Evolutionary conservation across 2,113 vertebrate genomes (phyloP).

Genomic region (Melanocharis versteri): DNA sequence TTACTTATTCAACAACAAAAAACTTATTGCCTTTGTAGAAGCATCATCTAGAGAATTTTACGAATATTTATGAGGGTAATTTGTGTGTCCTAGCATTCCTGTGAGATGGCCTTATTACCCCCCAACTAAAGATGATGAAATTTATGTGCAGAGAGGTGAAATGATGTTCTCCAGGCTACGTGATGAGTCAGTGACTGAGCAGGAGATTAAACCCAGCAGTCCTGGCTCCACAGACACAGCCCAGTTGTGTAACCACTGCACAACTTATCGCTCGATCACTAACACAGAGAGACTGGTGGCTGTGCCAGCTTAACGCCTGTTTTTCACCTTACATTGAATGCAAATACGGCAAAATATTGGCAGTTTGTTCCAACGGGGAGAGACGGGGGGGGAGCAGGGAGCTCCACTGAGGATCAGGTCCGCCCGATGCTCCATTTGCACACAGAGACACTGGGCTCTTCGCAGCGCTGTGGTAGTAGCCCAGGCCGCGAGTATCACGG

Average conservation of each 20-base stretch:
- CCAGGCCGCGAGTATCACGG: background rate
- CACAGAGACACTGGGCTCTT: rapidly evolving
- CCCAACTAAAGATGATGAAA: background rate
- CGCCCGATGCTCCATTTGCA: rapidly evolving
- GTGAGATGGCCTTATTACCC: background rate
- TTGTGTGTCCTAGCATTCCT: background rate
- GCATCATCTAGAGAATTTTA: background rate
- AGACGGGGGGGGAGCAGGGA: background rate
- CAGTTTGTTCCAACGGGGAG: rapidly evolving
- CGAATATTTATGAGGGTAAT: background rate
- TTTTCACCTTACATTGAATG: background rate
- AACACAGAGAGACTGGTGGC: background rate
- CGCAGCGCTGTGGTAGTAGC: background rate
- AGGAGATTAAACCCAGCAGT: slow-evolving; percentile 23
- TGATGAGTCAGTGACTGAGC: slow-evolving; percentile 41
- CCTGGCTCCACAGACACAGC: background rate
- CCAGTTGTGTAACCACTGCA: slow-evolving; percentile 3
- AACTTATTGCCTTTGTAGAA: background rate
- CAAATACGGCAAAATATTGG: background rate
- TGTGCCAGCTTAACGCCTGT: background rate
- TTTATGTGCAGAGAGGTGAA: background rate
- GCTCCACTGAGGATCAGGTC: background rate
- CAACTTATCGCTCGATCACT: background rate
- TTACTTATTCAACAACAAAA: background rate
- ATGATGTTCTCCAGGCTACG: background rate